Evolutionary conservation across 92 coral and sea anemone genomes (phyloP), one percentile per base, ranked within the genome.

Genomic region (Plumapathes pennacea): DNA sequence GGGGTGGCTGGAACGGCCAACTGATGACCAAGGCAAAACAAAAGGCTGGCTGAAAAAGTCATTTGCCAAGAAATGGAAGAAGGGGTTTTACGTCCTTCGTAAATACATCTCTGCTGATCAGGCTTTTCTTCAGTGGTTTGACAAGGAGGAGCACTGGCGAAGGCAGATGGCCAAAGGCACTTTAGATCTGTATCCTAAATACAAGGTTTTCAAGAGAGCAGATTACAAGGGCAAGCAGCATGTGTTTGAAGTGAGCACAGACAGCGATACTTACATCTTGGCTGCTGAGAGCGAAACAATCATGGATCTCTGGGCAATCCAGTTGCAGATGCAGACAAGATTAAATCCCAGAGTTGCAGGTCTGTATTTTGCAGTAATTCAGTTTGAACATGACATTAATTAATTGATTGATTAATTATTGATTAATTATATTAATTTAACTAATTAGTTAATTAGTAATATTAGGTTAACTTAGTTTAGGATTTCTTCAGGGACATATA

Each of bases 241-340:
- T 46, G 86, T 88, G 10, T 94, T 94, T 81, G 99, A 94, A 60
- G 68, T 94, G 26, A 86, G 81, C 45, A 94, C 79, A 64, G 99
- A 94, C 50, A 59, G 77, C 3, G 97, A 94, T 40, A 58, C 79
- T 2, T 74, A 80, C 46, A 38, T 70, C 4, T 80, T 94, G 22
- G 81, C 89, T 53, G 96, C 99, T 2, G 96, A 80, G 55, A 89
- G 89, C 52, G 99, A 94, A 61, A 68, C 83, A 31, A 65, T 90
- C 3, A 70, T 94, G 97, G 99, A 94, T 47, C 64, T 94, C 51
- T 94, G 99, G 99, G 96, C 86, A 6, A 88, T 89, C 26, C 99
- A 94, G 57, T 69, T 94, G 3, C 96, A 89, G 55, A 94, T 94
- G 99, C 99, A 94, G 46, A 88, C 96, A 10, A 53, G 73, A 27